Percentiles rank a stretch among this genome's conserved stretches.
phyloP scores from a whole-genome alignment of 2,113 vertebrate genomes.

The Aspiorhynchus laticeps region DNA sequence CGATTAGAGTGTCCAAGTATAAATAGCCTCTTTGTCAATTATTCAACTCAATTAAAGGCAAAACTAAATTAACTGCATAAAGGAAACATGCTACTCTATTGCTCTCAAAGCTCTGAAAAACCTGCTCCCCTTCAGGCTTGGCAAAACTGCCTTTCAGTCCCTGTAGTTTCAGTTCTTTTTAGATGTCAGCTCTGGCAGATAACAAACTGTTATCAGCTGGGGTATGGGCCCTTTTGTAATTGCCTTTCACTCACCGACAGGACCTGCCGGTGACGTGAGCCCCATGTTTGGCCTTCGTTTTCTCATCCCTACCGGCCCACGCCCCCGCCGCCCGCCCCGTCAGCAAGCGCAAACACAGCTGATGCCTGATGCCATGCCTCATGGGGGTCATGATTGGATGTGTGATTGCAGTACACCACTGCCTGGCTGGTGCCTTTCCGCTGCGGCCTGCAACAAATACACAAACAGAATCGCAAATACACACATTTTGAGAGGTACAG shows the following conservation, averaged over 20 bases:
- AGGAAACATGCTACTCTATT: neutral
- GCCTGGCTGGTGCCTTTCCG: neutral
- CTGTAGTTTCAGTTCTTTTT: slow-evolving; percentile 36
- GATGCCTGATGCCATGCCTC: slow-evolving; percentile 32
- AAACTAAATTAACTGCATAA: neutral
- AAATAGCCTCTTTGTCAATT: neutral
- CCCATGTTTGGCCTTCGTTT: slow-evolving; percentile 40
- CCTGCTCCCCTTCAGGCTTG: slow-evolving; percentile 2
- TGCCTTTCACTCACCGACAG: slow-evolving; percentile 52
- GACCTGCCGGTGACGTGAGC: slow-evolving; percentile 42
- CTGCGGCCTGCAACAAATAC: slow-evolving; percentile 17
- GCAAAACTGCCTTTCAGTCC: slow-evolving; percentile 31
- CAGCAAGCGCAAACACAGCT: slow-evolving; percentile 37
- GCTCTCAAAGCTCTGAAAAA: neutral
- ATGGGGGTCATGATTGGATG: slow-evolving; percentile 43
- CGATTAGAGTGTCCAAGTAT: neutral
- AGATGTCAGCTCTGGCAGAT: slow-evolving; percentile 52
- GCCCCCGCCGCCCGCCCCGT: neutral
- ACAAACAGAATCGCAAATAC: slow-evolving; percentile 19
- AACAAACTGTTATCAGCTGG: slow-evolving; percentile 49
- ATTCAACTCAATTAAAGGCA: neutral
- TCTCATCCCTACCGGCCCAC: slow-evolving; percentile 11
- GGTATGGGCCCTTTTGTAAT: slow-evolving; percentile 52
- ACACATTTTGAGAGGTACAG: neutral
- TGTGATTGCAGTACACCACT: slow-evolving; percentile 35